Percentiles rank a stretch among this genome's conserved stretches.
Evolutionary conservation across 1,140 invertebrate genomes (phyloP).

Genomic region (Drosophila cardini): DNA sequence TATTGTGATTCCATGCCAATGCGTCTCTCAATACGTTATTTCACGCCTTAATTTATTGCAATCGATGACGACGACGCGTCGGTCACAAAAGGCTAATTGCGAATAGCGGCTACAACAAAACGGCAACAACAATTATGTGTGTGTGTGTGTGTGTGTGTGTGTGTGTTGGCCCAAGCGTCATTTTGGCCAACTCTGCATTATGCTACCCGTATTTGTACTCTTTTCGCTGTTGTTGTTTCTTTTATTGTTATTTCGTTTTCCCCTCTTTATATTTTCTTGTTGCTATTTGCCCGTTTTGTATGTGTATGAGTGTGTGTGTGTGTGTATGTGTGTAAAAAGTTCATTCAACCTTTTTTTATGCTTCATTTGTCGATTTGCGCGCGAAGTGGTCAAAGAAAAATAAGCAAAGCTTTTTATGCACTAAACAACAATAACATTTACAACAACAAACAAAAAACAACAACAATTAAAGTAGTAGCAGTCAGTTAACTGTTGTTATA

Average conservation of each 20-base stretch:
- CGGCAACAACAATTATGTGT: slow-evolving; percentile 9
- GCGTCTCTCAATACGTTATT: slow-evolving; percentile 48
- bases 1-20: slow-evolving; percentile 30
- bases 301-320: too few relatives aligned
- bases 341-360: slow-evolving; percentile 68
- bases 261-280: not conserved
- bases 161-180: slow-evolving; percentile 25
- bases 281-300: slow-evolving; percentile 25
- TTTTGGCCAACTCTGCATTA: slow-evolving; percentile 72
- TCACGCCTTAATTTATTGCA: slow-evolving; percentile 69
- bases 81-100: slow-evolving; percentile 71
- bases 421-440: slow-evolving; percentile 13
- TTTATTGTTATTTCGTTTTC: slow-evolving; percentile 2
- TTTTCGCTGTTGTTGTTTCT: slow-evolving; percentile 35
- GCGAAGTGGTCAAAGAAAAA: slow-evolving; percentile 49
- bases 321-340: slow-evolving; percentile 64
- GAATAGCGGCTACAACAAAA: slow-evolving; percentile 31
- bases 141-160: not conserved
- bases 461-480: not conserved
- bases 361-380: slow-evolving; percentile 72
- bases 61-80: slow-evolving; percentile 56
- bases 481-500: slow-evolving; percentile 31
- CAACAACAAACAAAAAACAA: slow-evolving; percentile 13
- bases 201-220: slow-evolving; percentile 36
- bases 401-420: slow-evolving; percentile 27